These are phyloP conservation scores for Sialis lutaria DNA, from an alignment of 2,888 invertebrate species.

Conservation along the genomic window DNA sequence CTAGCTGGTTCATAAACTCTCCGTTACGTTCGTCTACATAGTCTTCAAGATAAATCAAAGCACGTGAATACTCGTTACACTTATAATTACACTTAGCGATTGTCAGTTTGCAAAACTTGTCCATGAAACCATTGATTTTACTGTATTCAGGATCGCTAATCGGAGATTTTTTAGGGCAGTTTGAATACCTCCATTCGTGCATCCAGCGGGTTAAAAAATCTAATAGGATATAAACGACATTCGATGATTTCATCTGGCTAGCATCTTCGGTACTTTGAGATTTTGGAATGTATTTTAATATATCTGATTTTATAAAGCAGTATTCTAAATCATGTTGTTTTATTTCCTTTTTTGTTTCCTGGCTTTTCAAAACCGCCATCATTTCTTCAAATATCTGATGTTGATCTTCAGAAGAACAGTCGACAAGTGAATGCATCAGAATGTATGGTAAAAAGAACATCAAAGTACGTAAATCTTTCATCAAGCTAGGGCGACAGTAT, in stretches of 20 bases:
- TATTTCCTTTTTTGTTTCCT: conserved; percentile 12
- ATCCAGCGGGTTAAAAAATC: conserved; percentile 65
- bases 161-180: conserved; percentile 11
- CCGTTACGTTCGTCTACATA: conserved; percentile 42
- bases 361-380: conserved; percentile 29
- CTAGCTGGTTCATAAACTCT: conserved; percentile 38
- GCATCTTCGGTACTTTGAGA: conserved; percentile 2
- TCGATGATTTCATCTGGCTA: conserved; percentile 24
- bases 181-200: conserved; percentile 36
- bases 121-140: conserved; percentile 17
- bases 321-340: conserved; percentile 1
- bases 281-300: conserved; percentile 1
- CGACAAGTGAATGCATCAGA: conserved; percentile 42
- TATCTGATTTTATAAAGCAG: conserved; percentile 2
- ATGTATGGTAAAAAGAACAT: conserved; percentile 62
- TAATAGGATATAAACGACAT: conserved; percentile 50
- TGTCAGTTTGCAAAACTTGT: conserved; percentile 40
- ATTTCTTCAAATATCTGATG: conserved; percentile 34
- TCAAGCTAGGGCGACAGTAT: conserved; percentile 57
- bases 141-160: conserved; percentile 16
- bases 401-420: conserved; percentile 25
- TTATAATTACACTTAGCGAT: conserved; percentile 57
- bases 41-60: conserved; percentile 56
- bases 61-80: conserved; percentile 57
- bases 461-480: conserved; percentile 50